Evolutionary conservation across 2,888 invertebrate species (phyloP), one percentile per base, ranked within the genome.

Genomic region (Drosophila anomalata): DNA sequence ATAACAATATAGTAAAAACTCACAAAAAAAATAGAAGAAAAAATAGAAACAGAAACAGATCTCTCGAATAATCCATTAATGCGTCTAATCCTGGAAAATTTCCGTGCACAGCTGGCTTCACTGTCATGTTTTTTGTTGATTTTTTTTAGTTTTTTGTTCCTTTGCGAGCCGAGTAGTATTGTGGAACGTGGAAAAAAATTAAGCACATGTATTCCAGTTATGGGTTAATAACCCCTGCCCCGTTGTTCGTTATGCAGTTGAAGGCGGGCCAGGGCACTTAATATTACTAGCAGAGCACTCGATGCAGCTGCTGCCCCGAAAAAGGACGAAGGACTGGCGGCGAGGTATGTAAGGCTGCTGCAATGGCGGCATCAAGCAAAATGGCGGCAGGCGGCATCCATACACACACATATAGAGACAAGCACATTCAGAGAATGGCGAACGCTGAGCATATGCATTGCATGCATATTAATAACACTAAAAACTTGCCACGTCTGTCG

Each of bases 391-490:
- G 24, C 51, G 3, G 24, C 26, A 26, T 24, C 24, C 26, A 79
- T 62, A 70, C 33, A 58, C 26, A 48, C 9, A 39, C 9, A 47
- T 11, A 59, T 11, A 26, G 3, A 20, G 44, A n/a, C 2, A n/a
- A 20, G 29, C 17, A 41, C 17, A 29, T 54, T 31, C 29, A 51
- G 46, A 51, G 52, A 65, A 68, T 72, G 68, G 59, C 50, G 66
- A 52, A 52, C 68, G 68, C 58, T 55, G 79, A 75, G 79, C 70
- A 69, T 78, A 83, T 82, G 77, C 69, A 79, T 68, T 77, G 76
- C 79, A 71, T 83, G 86, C 78, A 82, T 83, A 82, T 86, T 79
- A 83, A 82, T 82, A 86, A 76, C 79, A 86, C 86, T 79, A 85
- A 82, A 77, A 82, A 82, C 86, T 80, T 74, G 69, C 73, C 62